Conservation (phyloP, 1,140 invertebrate genomes). For the Subanguina moxae region DNA sequence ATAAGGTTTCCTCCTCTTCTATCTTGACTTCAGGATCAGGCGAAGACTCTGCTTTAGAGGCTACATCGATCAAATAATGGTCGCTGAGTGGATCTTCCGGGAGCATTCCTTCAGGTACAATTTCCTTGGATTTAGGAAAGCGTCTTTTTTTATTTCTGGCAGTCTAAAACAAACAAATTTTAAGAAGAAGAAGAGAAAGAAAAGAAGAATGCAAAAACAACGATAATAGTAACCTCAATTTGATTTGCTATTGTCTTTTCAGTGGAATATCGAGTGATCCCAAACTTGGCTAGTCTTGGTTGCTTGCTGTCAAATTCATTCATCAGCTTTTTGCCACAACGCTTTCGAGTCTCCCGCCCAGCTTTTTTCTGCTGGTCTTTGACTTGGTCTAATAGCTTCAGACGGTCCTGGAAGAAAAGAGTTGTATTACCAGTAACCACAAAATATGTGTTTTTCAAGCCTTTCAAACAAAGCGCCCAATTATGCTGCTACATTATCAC, state of each 20-base stretch:
- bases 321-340: constrained; percentile 21
- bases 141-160: neutral
- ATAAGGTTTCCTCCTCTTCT: neutral
- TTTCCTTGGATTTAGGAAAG: constrained; percentile 11
- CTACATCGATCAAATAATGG: constrained; percentile 9
- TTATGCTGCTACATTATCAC: too few species aligned
- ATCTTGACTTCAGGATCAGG: neutral
- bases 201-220: neutral
- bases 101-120: constrained; percentile 28
- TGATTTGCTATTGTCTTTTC: constrained; percentile 2
- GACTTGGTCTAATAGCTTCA: constrained; percentile 36
- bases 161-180: neutral
- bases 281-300: constrained; percentile 49
- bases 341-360: constrained; percentile 28
- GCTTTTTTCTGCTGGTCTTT: constrained; percentile 48
- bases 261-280: constrained; percentile 40
- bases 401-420: constrained; percentile 38
- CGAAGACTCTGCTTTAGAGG: too few species aligned
- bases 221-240: neutral
- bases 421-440: neutral
- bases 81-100: constrained; percentile 30
- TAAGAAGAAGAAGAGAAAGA: too few species aligned
- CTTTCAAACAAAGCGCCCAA: too few species aligned
- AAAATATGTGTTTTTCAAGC: neutral
- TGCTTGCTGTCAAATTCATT: constrained; percentile 33